phyloP scores from a whole-genome alignment of 2,888 invertebrate genomes.

The Oscheius sp. region DNA sequence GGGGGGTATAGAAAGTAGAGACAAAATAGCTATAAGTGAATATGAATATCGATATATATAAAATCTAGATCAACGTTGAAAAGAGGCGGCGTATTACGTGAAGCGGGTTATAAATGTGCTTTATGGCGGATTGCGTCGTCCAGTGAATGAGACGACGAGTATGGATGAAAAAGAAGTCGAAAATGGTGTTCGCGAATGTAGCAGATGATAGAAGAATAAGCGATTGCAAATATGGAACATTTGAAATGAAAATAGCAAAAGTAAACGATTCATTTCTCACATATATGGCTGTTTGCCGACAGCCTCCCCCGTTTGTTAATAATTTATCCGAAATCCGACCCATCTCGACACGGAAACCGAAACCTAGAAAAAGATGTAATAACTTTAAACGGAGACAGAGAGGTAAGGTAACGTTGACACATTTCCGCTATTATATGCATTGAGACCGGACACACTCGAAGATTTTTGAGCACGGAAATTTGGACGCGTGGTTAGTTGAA shows the following conservation, averaged over 20 bases:
- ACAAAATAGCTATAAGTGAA: neutral
- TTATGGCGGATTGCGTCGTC: slow-evolving; percentile 18
- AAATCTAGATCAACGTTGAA: neutral
- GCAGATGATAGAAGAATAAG: neutral
- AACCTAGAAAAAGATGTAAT: neutral
- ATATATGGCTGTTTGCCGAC: slow-evolving; percentile 21
- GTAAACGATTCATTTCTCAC: slow-evolving; percentile 2
- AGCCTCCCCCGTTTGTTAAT: slow-evolving; percentile 10
- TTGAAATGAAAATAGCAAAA: slow-evolving; percentile 1
- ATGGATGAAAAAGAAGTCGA: neutral
- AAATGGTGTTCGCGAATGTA: neutral
- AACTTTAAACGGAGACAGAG: no score
- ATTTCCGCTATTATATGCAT: slow-evolving; percentile 26
- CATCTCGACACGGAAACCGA: slow-evolving; percentile 22
- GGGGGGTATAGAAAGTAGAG: neutral
- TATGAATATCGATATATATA: neutral
- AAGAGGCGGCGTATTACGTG: slow-evolving; percentile 5
- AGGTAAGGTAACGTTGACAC: neutral
- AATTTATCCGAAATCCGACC: slow-evolving; percentile 29
- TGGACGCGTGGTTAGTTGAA: no score
- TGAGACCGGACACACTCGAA: neutral
- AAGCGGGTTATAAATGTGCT: slow-evolving; percentile 11
- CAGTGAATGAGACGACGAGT: no score
- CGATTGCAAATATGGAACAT: neutral
- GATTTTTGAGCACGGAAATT: slow-evolving; percentile 13